Base-by-base conservation (phyloP, 2,888 invertebrate species). In the Papilio protenor region DNA sequence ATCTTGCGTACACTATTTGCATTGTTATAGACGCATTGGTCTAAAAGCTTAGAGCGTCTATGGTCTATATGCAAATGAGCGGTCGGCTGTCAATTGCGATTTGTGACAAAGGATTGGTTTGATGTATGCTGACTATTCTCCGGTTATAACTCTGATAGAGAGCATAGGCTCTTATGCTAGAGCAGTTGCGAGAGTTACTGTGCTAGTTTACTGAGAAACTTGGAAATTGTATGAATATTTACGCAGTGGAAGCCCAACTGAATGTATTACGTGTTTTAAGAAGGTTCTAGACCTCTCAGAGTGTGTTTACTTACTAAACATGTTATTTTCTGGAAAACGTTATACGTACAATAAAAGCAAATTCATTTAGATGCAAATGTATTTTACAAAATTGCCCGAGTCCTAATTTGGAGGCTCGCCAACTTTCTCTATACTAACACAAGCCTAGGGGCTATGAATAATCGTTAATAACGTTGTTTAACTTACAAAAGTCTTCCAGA, bases 351-450 rank as follows among this genome's bases (percentile, higher is more conserved):
- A 21, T 57, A 57, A 57, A 11, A 40, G n/a, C 10, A 66, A 33
- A 33, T 59, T 59, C 27, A 66, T 77, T 40, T 21, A 18, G 55
- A 55, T 66, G 73, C 52, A 57, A 64, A 73, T 55, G 21, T 49
- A 55, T 55, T 66, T 66, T 57, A 23, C 40, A n/a, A 52, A 64
- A 72, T 55, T 66, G 18, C 23, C 73, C 52, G 64, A 77, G 64
- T 77, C 16, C 66, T 77, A 77, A 77, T 77, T 77, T 77, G 77
- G 73, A 49, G 21, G n/a, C 3, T 6, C 23, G 77, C 77, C 77
- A 77, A 73, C 40, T 55, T 64, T 40, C 59, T 23, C 61, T 12
- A 33, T 33, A 49, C 61, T 77, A 49, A n/a, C 71, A 69, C 49
- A 71, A 76, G 59, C 49, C 64, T 73, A n/a, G 73, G n/a, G 47